Base-by-base conservation (phyloP, 2,888 invertebrate species). In the Melinaea menophilus region DNA sequence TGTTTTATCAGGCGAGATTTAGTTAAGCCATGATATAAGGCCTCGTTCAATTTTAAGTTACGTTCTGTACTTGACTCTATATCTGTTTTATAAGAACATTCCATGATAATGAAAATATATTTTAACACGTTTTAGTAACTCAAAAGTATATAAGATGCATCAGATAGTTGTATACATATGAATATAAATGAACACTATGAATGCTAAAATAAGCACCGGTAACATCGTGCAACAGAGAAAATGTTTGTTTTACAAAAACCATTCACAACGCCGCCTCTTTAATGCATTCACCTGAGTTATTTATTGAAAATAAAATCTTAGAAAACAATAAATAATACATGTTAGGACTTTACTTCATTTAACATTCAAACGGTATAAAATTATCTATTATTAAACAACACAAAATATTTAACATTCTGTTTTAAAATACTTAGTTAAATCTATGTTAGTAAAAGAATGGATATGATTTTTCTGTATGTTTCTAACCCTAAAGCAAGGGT, bases 1-100 rank as follows among this genome's bases (percentile, higher is more conserved):
- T 75, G 75, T 77, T 77, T 72, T 72, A 67, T 72, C 61, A 60
- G 61, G 60, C 66, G 64, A 64, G 64, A 67, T 66, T 66, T 64
- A 63, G 62, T 59, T 58, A 60, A 56, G 58, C 62, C 58, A 11
- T 51, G 60, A 66, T 63, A 65, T 65, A 57, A 65, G 62, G 65
- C 60, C 63, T 41, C 31, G 59, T 59, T 62, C 55, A 62, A 63
- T 65, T 66, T 51, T 51, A n/a, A 51, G 7, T 51, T 51, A 51
- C 51, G 31, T 31, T 31, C 22, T 51, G 31, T 51, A 31, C n/a
- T 31, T 22, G 9, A n/a, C 31, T 31, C 51, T 7, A 7, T 31
- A 31, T 51, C 9, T 31, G 9, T 31, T 51, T 31, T 7, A 31
- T 31, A 31, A 41, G 7, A 2, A 5, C 11, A 9, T 9, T 5